Conservation (phyloP, 2,113 vertebrate genomes). For the Aleadryas rufinucha region DNA sequence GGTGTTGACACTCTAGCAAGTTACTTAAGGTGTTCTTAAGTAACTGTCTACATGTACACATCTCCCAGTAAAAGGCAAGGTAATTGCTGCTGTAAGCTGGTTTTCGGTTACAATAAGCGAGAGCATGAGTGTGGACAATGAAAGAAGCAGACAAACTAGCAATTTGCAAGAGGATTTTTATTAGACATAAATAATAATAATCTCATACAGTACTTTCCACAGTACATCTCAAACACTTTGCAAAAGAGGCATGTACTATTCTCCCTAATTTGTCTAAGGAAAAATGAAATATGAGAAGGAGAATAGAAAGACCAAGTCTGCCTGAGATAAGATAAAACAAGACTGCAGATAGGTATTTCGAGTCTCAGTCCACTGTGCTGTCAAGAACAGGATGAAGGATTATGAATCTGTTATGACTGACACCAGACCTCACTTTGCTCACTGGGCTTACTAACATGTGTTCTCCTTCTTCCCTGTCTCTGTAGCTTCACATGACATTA, state of each 20-base stretch:
- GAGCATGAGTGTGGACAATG: not conserved
- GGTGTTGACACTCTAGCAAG: constrained; percentile 46
- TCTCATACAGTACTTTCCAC: not conserved
- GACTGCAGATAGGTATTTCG: not conserved
- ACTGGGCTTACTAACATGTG: not conserved
- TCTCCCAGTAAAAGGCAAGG: not conserved
- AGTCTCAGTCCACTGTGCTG: not conserved
- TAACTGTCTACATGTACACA: not conserved
- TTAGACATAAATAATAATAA: not conserved
- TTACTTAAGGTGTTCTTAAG: constrained; percentile 45
- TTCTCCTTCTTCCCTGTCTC: not conserved
- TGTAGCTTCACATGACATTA: not conserved
- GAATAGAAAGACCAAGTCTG: not conserved
- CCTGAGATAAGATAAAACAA: not conserved
- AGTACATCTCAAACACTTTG: not conserved
- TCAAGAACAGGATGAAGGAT: not conserved
- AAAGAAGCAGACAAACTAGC: not conserved
- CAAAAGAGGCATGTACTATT: not conserved
- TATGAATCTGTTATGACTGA: not conserved
- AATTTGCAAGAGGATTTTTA: not conserved
- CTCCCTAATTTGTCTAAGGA: not conserved
- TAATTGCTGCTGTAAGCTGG: not conserved
- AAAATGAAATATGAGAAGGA: not conserved
- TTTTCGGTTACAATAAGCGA: not conserved
- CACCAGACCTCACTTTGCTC: not conserved